Evolutionary conservation across 2,888 invertebrate genomes (phyloP).

Genomic region (Torymus texanus): DNA sequence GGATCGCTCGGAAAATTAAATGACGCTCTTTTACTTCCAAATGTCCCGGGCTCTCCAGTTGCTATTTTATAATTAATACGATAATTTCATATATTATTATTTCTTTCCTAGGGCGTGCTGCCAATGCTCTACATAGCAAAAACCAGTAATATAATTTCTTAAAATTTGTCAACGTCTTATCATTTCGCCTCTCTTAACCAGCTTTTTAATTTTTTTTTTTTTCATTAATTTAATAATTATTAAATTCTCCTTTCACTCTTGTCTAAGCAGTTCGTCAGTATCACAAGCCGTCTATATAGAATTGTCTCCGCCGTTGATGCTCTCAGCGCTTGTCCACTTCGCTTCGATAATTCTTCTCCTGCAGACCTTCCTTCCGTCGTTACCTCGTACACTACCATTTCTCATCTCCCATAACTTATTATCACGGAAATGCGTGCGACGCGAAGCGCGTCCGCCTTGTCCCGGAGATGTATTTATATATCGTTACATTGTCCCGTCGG

Average conservation of each 20-base stretch:
- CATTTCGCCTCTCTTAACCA: conserved; percentile 50
- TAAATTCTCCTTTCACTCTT: conserved; percentile 54
- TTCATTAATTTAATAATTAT: conserved; percentile 61
- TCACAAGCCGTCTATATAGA: conserved; percentile 66
- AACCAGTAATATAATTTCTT: conserved; percentile 48
- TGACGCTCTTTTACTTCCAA: conserved; percentile 42
- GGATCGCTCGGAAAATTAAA: conserved; percentile 47
- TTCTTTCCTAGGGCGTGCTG: conserved; percentile 39
- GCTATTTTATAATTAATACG: conserved; percentile 24
- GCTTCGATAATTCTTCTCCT: conserved; percentile 40
- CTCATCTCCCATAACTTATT: conserved; percentile 37
- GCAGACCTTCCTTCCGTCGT: conserved; percentile 18
- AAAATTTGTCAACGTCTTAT: conserved; percentile 37
- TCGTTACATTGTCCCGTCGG: conserved; percentile 31
- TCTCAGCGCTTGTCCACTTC: not conserved
- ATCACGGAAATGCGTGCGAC: conserved; percentile 46
- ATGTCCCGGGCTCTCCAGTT: conserved; percentile 27
- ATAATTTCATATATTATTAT: conserved; percentile 49
- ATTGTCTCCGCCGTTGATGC: conserved; percentile 36
- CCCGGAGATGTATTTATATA: conserved; percentile 35
- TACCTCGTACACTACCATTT: not conserved
- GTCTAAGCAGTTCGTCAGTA: conserved; percentile 62
- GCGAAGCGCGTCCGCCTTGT: conserved; percentile 27
- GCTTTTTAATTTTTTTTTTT: conserved; percentile 29
- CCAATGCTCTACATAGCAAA: conserved; percentile 35